Percentiles rank a stretch among this genome's conserved stretches.
phyloP scores from a whole-genome alignment of 2,797 vertebrate species.

The Chelmon rostratus region DNA sequence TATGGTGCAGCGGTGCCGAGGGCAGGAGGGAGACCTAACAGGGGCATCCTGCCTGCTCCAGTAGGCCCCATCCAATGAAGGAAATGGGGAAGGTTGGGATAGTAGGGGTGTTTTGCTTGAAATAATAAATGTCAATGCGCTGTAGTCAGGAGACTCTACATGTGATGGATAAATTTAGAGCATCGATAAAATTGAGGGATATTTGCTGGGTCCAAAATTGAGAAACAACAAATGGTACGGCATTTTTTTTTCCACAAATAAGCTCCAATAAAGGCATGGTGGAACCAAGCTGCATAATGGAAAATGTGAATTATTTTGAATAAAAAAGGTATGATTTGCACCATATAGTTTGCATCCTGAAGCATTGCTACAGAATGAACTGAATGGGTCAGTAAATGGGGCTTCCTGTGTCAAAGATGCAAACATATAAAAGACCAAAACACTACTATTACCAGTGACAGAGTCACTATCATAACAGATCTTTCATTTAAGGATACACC shows the following conservation, averaged over 20 bases:
- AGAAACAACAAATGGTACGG: not conserved
- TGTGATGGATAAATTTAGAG: constrained; percentile 20
- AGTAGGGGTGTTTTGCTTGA: constrained; percentile 28
- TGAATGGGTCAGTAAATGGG: not conserved
- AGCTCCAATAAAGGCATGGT: not conserved
- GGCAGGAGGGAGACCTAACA: constrained; percentile 61
- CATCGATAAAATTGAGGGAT: not conserved
- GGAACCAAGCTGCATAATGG: not conserved
- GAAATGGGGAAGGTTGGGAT: constrained; percentile 17
- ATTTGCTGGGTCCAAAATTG: not conserved
- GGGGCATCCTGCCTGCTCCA: constrained; percentile 55
- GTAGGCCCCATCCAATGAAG: constrained; percentile 52
- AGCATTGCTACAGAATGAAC: not conserved
- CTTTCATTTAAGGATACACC: not conserved
- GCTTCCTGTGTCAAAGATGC: not conserved
- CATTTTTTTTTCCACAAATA: not conserved
- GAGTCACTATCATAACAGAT: not conserved
- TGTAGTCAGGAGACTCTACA: not conserved
- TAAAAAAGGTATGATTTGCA: not conserved
- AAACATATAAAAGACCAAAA: not conserved
- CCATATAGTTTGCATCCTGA: not conserved
- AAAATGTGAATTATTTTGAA: not conserved
- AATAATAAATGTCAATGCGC: constrained; percentile 33
- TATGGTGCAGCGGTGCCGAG: constrained; percentile 66
- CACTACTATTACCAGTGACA: not conserved